Conservation (phyloP, 1,140 invertebrate genomes). For the Potamilus streckersoni region DNA sequence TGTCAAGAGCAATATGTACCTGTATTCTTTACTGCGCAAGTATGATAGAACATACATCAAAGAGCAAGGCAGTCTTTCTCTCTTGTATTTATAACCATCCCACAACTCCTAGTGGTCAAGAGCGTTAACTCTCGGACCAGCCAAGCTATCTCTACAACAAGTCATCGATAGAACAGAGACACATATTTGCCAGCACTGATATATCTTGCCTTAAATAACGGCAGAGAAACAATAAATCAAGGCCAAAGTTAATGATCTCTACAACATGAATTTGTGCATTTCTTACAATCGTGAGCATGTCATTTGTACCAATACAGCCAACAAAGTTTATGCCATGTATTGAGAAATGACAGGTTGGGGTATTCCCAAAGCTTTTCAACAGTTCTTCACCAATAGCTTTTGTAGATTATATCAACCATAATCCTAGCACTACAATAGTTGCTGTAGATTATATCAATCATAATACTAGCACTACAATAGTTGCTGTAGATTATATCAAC, state of each 20-base stretch:
- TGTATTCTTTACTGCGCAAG: neutral
- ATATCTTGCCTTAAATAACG: constrained; percentile 1
- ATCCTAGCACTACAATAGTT: too few relatives aligned
- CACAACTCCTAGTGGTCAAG: constrained; percentile 8
- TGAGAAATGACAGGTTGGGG: neutral
- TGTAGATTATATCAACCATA: neutral
- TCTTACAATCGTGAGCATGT: constrained; percentile 1
- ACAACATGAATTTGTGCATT: neutral
- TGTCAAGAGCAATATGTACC: constrained; percentile 1
- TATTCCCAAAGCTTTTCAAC: neutral
- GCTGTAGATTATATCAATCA: too few relatives aligned
- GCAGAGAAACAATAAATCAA: constrained; percentile 15
- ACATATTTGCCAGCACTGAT: neutral
- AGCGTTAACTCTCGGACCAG: neutral
- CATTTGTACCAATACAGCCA: constrained; percentile 4
- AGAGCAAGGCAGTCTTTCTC: neutral
- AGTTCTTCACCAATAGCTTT: constrained; percentile 1
- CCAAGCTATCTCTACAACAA: neutral
- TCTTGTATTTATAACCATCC: neutral
- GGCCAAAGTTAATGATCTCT: neutral
- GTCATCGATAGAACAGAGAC: neutral
- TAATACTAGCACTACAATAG: neutral
- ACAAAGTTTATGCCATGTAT: constrained; percentile 5
- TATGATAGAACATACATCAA: neutral
- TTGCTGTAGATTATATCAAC: neutral